Conservation (phyloP, 2,113 vertebrate genomes). For the Onychorhynchus coronatus region DNA sequence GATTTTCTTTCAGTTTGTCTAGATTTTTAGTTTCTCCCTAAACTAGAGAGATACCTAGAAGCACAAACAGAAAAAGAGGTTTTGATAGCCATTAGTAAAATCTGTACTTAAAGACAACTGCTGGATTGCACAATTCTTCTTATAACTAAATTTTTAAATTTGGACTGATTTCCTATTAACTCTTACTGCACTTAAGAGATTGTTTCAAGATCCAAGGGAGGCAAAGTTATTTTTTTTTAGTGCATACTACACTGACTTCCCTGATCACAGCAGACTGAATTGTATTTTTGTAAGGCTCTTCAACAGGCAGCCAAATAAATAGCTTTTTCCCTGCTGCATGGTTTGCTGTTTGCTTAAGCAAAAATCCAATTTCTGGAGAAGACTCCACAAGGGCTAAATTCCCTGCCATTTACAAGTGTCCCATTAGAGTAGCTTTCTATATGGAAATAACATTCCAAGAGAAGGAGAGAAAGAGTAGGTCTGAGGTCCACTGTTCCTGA, state of each 20-base stretch:
- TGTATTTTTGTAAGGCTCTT: constrained; percentile 71
- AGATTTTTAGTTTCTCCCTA: neutral
- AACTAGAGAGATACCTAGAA: neutral
- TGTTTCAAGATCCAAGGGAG: neutral
- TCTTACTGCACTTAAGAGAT: neutral
- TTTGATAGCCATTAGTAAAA: neutral
- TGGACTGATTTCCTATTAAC: neutral
- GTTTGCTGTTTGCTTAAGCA: constrained; percentile 77
- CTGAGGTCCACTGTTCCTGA: constrained; percentile 71
- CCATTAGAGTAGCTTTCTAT: constrained; percentile 78
- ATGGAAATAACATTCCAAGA: constrained; percentile 79
- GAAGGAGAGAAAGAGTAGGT: constrained; percentile 67
- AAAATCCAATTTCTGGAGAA: constrained; percentile 83
- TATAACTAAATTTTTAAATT: neutral
- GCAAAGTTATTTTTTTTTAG: constrained; percentile 44
- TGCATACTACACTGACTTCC: constrained; percentile 43
- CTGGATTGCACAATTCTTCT: neutral
- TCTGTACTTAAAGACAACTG: neutral
- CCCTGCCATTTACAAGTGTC: constrained; percentile 76
- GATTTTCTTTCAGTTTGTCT: neutral
- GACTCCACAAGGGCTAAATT: constrained; percentile 74
- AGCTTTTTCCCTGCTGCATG: constrained; percentile 71
- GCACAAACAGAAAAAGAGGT: neutral
- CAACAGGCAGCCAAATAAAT: constrained; percentile 73
- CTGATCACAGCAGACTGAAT: constrained; percentile 35